Evolutionary conservation across 1,140 invertebrate species (phyloP), one percentile per base, ranked within the genome.

Genomic region (Wasmannia auropunctata): DNA sequence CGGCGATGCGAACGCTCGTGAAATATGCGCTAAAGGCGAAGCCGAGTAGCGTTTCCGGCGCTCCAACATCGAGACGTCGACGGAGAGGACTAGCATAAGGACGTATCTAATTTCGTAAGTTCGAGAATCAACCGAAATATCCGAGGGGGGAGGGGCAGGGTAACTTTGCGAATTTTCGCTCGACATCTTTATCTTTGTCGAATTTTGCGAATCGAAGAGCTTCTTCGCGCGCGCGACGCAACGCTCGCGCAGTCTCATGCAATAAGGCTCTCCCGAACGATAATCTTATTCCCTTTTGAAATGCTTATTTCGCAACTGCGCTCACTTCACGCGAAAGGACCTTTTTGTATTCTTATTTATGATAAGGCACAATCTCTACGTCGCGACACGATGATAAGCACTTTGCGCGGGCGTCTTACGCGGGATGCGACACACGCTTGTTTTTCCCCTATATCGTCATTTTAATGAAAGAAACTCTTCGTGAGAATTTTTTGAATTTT

Each of bases 61-160:
- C 46, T 40, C 22, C 34, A 40, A 40, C 28, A 31, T 79, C 46
- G 31, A 40, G 10, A 69, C 65, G 40, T 69, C 49, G 63, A 37
- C 22, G 43, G 19, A 62, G 40, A 49, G 19, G 10, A 31, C 37
- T n/a, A 31, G 22, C 51, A 22, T 46, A 79, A 43, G 14, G n/a
- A 62, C 31, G 43, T 69, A 69, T 54, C 31, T 69, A 80, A 80
- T 80, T 80, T 69, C 63, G 46, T 22, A 56, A 80, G 77, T 80
- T 80, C 22, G 77, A 43, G 34, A 67, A 40, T 34, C 34, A 25
- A 80, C 31, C 43, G 76, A 80, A 80, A 80, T 80, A 80, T 80
- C 34, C 31, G n/a, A n/a, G n/a, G n/a, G n/a, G n/a, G n/a, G n/a
- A n/a, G n/a, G n/a, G n/a, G 46, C 16, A n/a, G n/a, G 22, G 16